Base-by-base conservation (phyloP, 2,113 vertebrate species). In the Gymnocephalus cernua region DNA sequence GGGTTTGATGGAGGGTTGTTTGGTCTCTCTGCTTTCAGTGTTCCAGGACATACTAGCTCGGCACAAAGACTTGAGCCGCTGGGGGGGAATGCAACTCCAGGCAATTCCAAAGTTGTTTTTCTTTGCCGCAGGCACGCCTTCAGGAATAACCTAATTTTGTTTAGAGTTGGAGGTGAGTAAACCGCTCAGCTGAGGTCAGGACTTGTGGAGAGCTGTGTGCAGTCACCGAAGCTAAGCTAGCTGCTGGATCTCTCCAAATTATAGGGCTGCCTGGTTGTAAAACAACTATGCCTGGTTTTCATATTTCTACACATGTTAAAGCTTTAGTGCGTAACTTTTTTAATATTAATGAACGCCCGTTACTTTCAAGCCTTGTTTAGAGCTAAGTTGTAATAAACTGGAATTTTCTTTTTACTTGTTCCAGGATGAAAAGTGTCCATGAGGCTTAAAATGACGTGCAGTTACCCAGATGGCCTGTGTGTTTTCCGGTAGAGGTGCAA, bases 381-480 rank as follows among this genome's bases (percentile, higher is more conserved):
- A 79, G 54, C 27, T 21, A 56, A 38, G 9, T 27, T 61, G 11
- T 25, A 29, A 27, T 57, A 0, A 65, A 38, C 32, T 56, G 3
- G 15, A 32, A 15, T 25, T 81, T 61, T 6, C 23, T 54, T 25
- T 54, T n/a, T 19, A 25, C 12, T 54, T 19, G 14, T 18, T 59
- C 23, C 6, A 51, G 23, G 3, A 13, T 48, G 9, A 57, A 57
- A 11, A 32, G 21, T 80, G 32, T 71, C 21, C 12, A 15, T 4
- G 23, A 83, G 50, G n/a, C 45, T 65, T 51, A 45, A 79, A 25
- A n/a, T 74, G 19, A 71, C 71, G 47, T 58, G 44, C 58, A 59
- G 65, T 61, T 32, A 53, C 71, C 79, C 88, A 93, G 91, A 89
- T 90, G 90, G 88, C 86, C 70, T 75, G 35, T 85, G 64, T 77